Evolutionary conservation across 2,888 invertebrate genomes (phyloP).

Genomic region (Criorhina ranunculi): DNA sequence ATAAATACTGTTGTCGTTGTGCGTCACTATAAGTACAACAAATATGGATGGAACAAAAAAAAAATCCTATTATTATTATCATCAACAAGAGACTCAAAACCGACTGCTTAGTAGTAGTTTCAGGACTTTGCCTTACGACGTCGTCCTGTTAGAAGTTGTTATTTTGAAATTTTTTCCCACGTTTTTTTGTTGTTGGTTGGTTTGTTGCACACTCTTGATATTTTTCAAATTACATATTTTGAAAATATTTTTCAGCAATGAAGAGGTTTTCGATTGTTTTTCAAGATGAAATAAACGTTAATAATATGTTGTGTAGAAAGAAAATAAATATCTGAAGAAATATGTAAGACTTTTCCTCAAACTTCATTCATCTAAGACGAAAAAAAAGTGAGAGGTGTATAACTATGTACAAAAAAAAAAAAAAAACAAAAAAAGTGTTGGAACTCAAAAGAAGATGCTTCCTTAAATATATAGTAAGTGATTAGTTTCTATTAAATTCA

Average conservation of each 20-base stretch:
- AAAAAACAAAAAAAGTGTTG: no score
- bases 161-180: not conserved
- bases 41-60: not conserved
- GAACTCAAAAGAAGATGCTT: not conserved
- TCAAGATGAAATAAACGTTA: no score
- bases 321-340: not conserved
- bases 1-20: not conserved
- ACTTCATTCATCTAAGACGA: not conserved
- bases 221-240: no score
- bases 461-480: conserved; percentile 7
- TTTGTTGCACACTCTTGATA: not conserved
- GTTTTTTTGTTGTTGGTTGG: not conserved
- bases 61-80: conserved; percentile 1
- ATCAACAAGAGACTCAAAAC: conserved; percentile 5
- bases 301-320: not conserved
- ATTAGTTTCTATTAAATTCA: not conserved
- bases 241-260: no score
- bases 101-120: conserved; percentile 8
- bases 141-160: not conserved
- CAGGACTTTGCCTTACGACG: not conserved
- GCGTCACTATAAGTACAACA: not conserved
- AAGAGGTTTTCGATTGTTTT: no score
- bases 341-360: no score
- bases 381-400: not conserved
- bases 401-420: no score